phyloP scores from a whole-genome alignment of 2,888 invertebrate species.

The Drosophila birchii region DNA sequence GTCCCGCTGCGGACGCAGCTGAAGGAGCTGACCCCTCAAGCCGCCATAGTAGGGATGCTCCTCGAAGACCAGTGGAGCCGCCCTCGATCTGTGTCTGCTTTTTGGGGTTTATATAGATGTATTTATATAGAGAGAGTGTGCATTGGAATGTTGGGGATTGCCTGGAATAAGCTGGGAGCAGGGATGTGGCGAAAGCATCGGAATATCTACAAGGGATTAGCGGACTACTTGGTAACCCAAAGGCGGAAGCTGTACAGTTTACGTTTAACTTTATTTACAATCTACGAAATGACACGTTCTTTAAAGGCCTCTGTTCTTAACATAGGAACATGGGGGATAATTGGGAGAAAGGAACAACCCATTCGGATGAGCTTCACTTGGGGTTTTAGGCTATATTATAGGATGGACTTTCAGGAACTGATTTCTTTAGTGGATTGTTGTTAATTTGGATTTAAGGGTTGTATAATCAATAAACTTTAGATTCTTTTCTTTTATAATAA shows the following conservation, averaged over 20 bases:
- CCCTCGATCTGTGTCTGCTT: constrained; percentile 62
- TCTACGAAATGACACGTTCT: constrained; percentile 52
- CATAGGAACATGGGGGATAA: constrained; percentile 53
- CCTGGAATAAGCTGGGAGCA: constrained; percentile 35
- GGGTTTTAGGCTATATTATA: neutral
- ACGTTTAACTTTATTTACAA: constrained; percentile 52
- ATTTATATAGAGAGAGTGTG: constrained; percentile 57
- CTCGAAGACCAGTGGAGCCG: constrained; percentile 64
- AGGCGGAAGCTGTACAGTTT: constrained; percentile 35
- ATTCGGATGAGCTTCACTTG: constrained; percentile 24
- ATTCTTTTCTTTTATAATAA: too few relatives aligned
- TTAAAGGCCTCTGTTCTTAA: constrained; percentile 39
- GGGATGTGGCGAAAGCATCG: constrained; percentile 8
- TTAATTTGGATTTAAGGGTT: neutral
- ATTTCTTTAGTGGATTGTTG: neutral
- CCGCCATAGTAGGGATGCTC: constrained; percentile 89
- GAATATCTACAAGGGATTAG: constrained; percentile 37
- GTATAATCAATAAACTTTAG: neutral
- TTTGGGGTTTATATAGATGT: constrained; percentile 43
- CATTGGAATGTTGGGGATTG: constrained; percentile 29
- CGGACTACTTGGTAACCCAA: constrained; percentile 34
- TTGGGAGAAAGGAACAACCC: constrained; percentile 24
- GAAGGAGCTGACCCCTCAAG: constrained; percentile 88
- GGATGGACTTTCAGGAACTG: neutral
- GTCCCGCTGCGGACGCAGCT: constrained; percentile 66